These are phyloP conservation scores for Nomada ruficornis DNA, from an alignment of 2,888 invertebrate species.

Conservation along the genomic window DNA sequence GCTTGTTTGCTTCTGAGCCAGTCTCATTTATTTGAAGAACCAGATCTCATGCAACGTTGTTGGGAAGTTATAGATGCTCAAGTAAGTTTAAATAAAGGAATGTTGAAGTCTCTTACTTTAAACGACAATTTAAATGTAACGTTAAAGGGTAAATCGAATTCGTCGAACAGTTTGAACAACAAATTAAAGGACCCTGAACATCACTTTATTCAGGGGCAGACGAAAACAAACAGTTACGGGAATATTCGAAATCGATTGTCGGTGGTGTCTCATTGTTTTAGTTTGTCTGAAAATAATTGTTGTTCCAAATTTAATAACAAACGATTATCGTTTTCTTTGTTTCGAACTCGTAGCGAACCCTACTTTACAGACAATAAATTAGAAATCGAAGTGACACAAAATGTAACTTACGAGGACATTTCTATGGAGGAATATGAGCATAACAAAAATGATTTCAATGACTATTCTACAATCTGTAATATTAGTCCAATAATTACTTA, in stretches of 20 bases:
- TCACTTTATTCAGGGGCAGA: constrained; percentile 35
- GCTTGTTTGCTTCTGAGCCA: constrained; percentile 98
- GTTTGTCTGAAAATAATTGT: constrained; percentile 69
- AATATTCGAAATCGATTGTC: constrained; percentile 50
- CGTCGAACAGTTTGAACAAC: constrained; percentile 52
- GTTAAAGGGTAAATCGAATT: constrained; percentile 47
- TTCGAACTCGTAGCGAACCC: constrained; percentile 79
- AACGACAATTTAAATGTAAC: constrained; percentile 60
- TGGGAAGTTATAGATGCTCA: constrained; percentile 99
- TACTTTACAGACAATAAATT: constrained; percentile 75
- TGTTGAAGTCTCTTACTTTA: constrained; percentile 71
- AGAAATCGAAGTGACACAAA: constrained; percentile 79
- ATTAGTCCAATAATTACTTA: constrained; percentile 56
- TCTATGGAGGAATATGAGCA: constrained; percentile 75
- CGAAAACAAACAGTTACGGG: constrained; percentile 29
- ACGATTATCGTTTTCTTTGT: constrained; percentile 68
- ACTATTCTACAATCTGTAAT: constrained; percentile 54
- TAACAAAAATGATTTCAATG: constrained; percentile 51
- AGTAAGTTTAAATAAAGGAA: constrained; percentile 87
- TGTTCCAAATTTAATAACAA: constrained; percentile 58
- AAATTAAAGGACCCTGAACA: constrained; percentile 53
- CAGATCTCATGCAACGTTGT: constrained; percentile 97
- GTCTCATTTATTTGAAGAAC: constrained; percentile 97
- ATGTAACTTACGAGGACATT: constrained; percentile 78
- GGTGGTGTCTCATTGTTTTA: constrained; percentile 65